A percentile compares a stretch with the other conserved stretches of the same genome.
Conservation (phyloP, 2,797 vertebrate species). For the Melanogrammus aeglefinus region DNA sequence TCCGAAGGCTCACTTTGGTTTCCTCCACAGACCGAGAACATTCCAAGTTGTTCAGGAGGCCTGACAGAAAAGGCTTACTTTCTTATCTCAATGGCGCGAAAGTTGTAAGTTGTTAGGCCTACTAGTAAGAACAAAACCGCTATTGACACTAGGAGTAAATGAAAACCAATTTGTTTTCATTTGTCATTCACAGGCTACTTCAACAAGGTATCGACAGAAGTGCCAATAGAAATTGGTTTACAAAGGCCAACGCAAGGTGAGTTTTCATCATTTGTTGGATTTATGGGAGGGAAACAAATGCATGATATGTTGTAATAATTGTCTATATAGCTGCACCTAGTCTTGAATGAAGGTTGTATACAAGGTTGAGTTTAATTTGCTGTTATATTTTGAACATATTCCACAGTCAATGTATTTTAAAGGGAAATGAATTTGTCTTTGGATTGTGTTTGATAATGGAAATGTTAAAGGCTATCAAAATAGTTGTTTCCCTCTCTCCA, state of each 20-base stretch:
- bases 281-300: neutral
- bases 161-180: constrained; percentile 7
- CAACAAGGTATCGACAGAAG: constrained; percentile 98
- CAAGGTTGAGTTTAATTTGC: neutral
- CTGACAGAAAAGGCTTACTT: constrained; percentile 95
- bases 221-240: constrained; percentile 97
- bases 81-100: constrained; percentile 97
- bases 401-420: neutral
- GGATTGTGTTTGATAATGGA: neutral
- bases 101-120: constrained; percentile 82
- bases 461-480: neutral
- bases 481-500: neutral
- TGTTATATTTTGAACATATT: neutral
- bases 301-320: neutral
- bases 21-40: constrained; percentile 90
- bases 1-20: constrained; percentile 8
- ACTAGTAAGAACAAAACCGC: neutral
- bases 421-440: neutral
- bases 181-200: constrained; percentile 81
- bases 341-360: neutral
- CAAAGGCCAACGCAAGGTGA: constrained; percentile 94
- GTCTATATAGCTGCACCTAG: neutral
- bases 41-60: constrained; percentile 96
- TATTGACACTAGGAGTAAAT: neutral
- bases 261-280: constrained; percentile 2